phyloP scores from a whole-genome alignment of 2,113 vertebrate genomes.

The Sinocyclocheilus anophthalmus region DNA sequence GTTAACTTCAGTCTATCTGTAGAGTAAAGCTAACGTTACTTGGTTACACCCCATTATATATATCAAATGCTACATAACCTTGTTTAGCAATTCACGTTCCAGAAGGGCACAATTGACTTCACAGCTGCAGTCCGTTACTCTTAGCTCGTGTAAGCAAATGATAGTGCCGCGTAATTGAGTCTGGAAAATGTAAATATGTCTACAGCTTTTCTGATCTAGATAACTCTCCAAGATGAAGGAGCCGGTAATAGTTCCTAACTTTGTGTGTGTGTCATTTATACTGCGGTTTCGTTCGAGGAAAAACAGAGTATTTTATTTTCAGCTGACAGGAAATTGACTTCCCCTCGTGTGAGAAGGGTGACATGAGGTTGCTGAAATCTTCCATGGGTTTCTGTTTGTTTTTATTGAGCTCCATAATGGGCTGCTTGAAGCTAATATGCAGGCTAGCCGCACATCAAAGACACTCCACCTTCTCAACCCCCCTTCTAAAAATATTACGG shows the following conservation, averaged over 20 bases:
- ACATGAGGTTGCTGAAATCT: conserved; percentile 60
- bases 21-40: neutral
- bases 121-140: conserved; percentile 62
- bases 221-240: conserved; percentile 60
- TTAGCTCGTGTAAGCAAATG: conserved; percentile 65
- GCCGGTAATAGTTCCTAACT: conserved; percentile 64
- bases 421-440: conserved; percentile 58
- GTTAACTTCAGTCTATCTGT: conserved; percentile 13
- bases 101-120: conserved; percentile 68
- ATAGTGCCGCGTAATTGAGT: conserved; percentile 65
- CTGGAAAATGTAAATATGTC: conserved; percentile 65
- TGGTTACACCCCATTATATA: neutral
- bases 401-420: conserved; percentile 66
- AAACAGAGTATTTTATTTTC: conserved; percentile 60
- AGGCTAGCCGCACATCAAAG: conserved; percentile 58
- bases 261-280: conserved; percentile 63
- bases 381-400: conserved; percentile 64
- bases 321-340: conserved; percentile 72
- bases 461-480: conserved; percentile 14
- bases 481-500: conserved; percentile 54
- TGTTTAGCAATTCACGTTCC: conserved; percentile 60
- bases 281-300: conserved; percentile 42
- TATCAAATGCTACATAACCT: conserved; percentile 50
- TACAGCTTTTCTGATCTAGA: conserved; percentile 56
- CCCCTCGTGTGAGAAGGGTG: conserved; percentile 43